Evolutionary conservation across 1,140 invertebrate genomes (phyloP), one percentile per base, ranked within the genome.

Genomic region (Neodiprion pinetum): DNA sequence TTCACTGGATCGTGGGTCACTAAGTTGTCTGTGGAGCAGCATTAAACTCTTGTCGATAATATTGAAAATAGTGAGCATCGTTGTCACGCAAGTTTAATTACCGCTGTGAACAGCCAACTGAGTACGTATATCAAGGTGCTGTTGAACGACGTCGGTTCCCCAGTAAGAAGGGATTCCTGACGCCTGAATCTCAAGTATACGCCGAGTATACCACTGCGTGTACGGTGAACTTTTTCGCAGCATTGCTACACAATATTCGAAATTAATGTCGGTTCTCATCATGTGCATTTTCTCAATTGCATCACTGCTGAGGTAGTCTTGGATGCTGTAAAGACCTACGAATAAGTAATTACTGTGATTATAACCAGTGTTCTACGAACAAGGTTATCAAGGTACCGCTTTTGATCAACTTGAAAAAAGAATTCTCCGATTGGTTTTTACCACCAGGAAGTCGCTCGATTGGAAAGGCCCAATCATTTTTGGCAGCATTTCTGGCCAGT

Each of bases 231-330:
- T 91, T 79, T 91, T 92, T n/a, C 88, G 84, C 74, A 89, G 74
- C 90, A 91, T 91, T 10, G 89, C 78, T 17, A 91, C 87, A 79
- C 89, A 90, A 69, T 90, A 85, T 77, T 91, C 90, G 81, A 88
- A 91, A 77, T 91, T 91, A 73, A 91, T 87, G 80, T 91, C 89
- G 77, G 91, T 86, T 49, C 85, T 76, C 89, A 92, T 91, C 50
- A 90, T 76, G 68, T 88, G 88, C 70, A 88, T 87, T 75, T 89
- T 83, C 53, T 85, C 77, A 5, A 90, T 83, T 8, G 87, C 86
- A 72, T 91, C 87, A 74, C 89, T 85, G 5, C 88, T 88, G 67
- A 92, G 88, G 75, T 91, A 92, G 17, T 89, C 87, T 47, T 90
- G 90, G 76, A 91, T 88, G 12, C 90, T 90, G 80, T 87, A 92